Evolutionary conservation across 2,113 vertebrate genomes (phyloP).

Genomic region (Halcyon malimbica): DNA sequence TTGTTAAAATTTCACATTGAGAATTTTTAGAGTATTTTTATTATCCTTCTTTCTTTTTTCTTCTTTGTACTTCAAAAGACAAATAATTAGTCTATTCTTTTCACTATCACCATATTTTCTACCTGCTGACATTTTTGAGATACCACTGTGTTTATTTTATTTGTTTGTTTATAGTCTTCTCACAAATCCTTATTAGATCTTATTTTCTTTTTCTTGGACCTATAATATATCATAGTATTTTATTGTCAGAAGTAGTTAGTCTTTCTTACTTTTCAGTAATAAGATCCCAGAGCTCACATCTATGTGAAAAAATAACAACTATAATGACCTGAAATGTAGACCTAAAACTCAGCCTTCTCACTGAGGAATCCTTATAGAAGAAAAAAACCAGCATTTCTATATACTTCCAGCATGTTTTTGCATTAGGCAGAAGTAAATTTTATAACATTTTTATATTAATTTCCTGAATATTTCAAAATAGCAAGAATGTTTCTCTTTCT

Average conservation of each 20-base stretch:
- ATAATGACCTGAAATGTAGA: neutral
- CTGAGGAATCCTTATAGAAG: neutral
- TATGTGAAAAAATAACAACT: neutral
- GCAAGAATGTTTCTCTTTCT: neutral
- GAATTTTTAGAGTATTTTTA: neutral
- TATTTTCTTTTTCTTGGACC: neutral
- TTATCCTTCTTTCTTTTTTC: neutral
- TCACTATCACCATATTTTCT: neutral
- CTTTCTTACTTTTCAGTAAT: neutral
- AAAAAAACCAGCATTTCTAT: neutral
- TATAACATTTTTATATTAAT: neutral
- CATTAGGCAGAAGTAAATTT: neutral
- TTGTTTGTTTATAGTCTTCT: neutral
- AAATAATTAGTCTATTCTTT: neutral
- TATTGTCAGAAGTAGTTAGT: neutral
- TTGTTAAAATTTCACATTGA: neutral
- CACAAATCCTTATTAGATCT: neutral
- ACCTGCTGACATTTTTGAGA: neutral
- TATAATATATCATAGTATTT: neutral
- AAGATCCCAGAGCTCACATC: constrained; percentile 11
- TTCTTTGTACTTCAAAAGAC: neutral
- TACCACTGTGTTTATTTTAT: neutral
- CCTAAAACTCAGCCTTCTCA: neutral
- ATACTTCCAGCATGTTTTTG: neutral
- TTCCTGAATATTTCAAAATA: neutral